These are phyloP conservation scores for Psephotus haematonotus DNA, from an alignment of 2,113 vertebrate species.

Conservation along the genomic window DNA sequence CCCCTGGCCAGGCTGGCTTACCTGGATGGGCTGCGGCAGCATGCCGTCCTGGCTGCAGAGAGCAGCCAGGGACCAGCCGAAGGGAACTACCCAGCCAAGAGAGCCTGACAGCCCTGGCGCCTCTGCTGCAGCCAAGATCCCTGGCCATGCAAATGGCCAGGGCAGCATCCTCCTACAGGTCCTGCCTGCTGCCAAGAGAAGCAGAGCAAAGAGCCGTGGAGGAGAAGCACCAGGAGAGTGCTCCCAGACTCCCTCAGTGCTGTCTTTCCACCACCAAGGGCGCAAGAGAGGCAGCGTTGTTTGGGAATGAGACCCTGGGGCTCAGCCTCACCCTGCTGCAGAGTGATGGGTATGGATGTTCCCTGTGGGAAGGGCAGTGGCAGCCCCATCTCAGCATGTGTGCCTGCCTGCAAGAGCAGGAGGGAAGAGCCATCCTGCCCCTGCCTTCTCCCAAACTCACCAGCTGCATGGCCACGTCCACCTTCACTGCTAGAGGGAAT, in stretches of 20 bases:
- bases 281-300: neutral
- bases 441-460: neutral
- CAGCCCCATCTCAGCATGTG: neutral
- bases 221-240: too few relatives aligned
- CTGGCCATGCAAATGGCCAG: fast-evolving
- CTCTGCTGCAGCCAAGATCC: neutral
- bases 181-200: too few relatives aligned
- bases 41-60: too few relatives aligned
- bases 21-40: too few relatives aligned
- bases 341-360: neutral
- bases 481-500: neutral
- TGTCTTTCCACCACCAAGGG: too few relatives aligned
- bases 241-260: too few relatives aligned
- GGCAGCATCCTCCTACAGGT: neutral
- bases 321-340: neutral
- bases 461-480: neutral
- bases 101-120: fast-evolving
- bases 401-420: neutral
- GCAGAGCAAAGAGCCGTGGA: too few relatives aligned
- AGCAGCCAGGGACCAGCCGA: neutral
- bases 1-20: too few relatives aligned
- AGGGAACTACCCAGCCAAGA: neutral
- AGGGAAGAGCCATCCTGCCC: neutral
- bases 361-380: neutral
- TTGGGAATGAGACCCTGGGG: neutral